A percentile compares a stretch with the other conserved stretches of the same genome.
These are phyloP conservation scores for Characodon lateralis DNA, from an alignment of 2,797 vertebrate genomes.

Conservation along the genomic window DNA sequence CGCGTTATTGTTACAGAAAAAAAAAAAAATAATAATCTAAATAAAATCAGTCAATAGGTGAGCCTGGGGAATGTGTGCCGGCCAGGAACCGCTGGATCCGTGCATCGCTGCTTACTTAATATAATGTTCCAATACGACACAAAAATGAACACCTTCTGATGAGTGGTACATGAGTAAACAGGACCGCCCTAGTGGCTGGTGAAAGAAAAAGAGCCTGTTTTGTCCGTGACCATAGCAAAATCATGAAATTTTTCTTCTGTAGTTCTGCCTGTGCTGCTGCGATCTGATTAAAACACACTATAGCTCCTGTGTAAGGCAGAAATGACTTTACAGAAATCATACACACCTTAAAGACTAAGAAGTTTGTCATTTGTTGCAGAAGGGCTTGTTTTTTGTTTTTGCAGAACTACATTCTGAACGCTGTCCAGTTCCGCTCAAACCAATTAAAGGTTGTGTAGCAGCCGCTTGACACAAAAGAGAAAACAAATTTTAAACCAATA, in stretches of 20 bases:
- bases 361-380: slow-evolving; percentile 66
- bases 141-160: neutral
- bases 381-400: slow-evolving; percentile 46
- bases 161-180: slow-evolving; percentile 8
- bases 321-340: slow-evolving; percentile 62
- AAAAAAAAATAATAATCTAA: neutral
- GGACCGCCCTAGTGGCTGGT: slow-evolving; percentile 38
- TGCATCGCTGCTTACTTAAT: slow-evolving; percentile 2
- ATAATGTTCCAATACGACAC: slow-evolving; percentile 12
- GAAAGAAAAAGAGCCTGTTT: slow-evolving; percentile 11
- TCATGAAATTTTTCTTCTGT: slow-evolving; percentile 50
- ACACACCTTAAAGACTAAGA: slow-evolving; percentile 66
- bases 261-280: slow-evolving; percentile 78
- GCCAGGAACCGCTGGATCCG: too few relatives aligned
- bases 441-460: slow-evolving; percentile 55
- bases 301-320: slow-evolving; percentile 67
- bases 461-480: slow-evolving; percentile 58
- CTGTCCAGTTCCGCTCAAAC: slow-evolving; percentile 73
- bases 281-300: slow-evolving; percentile 70
- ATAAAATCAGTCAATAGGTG: neutral
- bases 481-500: slow-evolving; percentile 65
- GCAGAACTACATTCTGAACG: slow-evolving; percentile 82
- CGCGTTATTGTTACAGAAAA: neutral
- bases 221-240: slow-evolving; percentile 25
- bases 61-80: neutral